Evolutionary conservation across 2,113 vertebrate genomes (phyloP).

Genomic region (Larimichthys crocea): DNA sequence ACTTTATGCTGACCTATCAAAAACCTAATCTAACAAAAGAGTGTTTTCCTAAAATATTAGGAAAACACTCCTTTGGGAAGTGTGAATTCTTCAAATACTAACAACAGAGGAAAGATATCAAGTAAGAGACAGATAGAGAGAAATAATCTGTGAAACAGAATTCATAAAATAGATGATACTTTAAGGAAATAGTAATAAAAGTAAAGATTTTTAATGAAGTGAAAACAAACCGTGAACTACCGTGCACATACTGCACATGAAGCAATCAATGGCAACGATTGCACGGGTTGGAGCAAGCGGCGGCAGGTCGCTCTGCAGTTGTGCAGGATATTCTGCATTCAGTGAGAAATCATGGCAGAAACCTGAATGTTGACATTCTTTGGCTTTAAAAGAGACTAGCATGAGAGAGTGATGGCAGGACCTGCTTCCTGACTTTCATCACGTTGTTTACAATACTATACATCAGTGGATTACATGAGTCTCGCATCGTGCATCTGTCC

Average conservation of each 20-base stretch:
- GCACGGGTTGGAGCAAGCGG: background rate
- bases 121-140: background rate
- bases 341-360: background rate
- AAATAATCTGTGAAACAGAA: background rate
- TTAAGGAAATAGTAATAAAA: too few relatives aligned
- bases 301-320: background rate
- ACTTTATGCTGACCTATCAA: too few relatives aligned
- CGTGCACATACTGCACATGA: background rate
- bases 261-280: constrained; percentile 6
- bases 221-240: background rate
- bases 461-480: background rate
- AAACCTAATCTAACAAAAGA: too few relatives aligned
- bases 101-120: background rate
- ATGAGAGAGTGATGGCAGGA: background rate
- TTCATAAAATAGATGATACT: background rate
- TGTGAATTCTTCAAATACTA: too few relatives aligned
- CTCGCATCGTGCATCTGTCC: constrained; percentile 2
- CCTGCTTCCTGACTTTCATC: constrained; percentile 19
- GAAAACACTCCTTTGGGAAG: too few relatives aligned
- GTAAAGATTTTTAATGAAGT: background rate
- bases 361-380: background rate
- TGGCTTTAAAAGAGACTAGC: background rate
- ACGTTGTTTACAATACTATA: background rate
- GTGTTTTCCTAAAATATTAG: too few relatives aligned
- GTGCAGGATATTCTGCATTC: background rate